Evolutionary conservation across 2,797 vertebrate species (phyloP), one percentile per base, ranked within the genome.

Genomic region (Rhinatrema bivittatum): DNA sequence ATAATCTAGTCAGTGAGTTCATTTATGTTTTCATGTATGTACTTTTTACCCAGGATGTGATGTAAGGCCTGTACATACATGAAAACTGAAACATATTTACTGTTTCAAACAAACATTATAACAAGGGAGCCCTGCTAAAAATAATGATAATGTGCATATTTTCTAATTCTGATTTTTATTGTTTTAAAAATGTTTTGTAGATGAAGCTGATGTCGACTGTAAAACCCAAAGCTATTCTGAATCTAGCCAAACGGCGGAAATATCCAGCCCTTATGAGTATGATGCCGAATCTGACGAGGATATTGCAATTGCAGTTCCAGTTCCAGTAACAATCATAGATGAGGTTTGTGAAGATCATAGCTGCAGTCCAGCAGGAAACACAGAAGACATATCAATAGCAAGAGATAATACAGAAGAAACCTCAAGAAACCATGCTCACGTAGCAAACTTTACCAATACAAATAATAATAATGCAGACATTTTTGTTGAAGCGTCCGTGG

Each of bases 241-340:
- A 7, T 58, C 72, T 0, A 47, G 41, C 41, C 56, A 65, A 19
- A 25, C 42, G 11, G 57, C 53, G 9, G 64, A 72, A 16, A 24
- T 32, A 1, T 42, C 48, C 7, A 53, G 10, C 13, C 27, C n/a
- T 13, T 32, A 56, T 32, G 7, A 35, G 4, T 53, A 25, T 7
- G 53, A 48, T 5, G 2, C 11, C 24, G 54, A 77, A 11, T 58
- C 70, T 0, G 39, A 72, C 22, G 68, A 78, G 26, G 52, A 84
- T 10, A 56, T 78, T 37, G 68, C 78, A 13, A 16, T 74, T 68
- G 60, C 83, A 20, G n/a, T n/a, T n/a, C n/a, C n/a, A n/a, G 82
- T 99, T 65, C 96, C 96, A 24, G 89, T 98, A 41, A 98, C 96
- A 5, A 71, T 88, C 30, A 94, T 94, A 60, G 88, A 93, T 63